Evolutionary conservation across 2,113 vertebrate species (phyloP).

Genomic region (Chaetodon trifascialis): DNA sequence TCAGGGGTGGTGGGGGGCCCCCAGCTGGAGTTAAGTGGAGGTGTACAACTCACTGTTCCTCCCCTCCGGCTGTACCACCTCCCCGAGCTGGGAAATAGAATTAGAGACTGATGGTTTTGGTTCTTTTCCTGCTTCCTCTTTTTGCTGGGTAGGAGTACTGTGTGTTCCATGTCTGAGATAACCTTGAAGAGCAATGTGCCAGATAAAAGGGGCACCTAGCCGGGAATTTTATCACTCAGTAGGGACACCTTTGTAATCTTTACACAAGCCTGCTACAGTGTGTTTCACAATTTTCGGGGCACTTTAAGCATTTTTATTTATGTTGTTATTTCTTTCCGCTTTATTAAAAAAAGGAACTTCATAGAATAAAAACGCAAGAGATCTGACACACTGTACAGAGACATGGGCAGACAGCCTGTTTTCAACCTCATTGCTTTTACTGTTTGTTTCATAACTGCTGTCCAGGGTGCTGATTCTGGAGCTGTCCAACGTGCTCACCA

Average conservation of each 20-base stretch:
- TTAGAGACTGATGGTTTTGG: slow-evolving; percentile 78
- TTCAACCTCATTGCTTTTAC: not conserved
- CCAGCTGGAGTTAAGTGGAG: slow-evolving; percentile 84
- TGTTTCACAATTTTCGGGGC: not conserved
- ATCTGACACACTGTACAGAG: not conserved
- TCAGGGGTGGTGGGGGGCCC: slow-evolving; percentile 82
- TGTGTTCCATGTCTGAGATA: slow-evolving; percentile 71
- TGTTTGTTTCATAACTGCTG: not conserved
- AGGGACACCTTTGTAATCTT: slow-evolving; percentile 40
- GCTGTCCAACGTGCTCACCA: not conserved
- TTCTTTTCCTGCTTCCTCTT: slow-evolving; percentile 65
- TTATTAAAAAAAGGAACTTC: not conserved
- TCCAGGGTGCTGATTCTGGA: slow-evolving; percentile 35
- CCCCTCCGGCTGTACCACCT: slow-evolving; percentile 81
- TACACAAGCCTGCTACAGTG: slow-evolving; percentile 4
- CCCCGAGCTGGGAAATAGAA: slow-evolving; percentile 81
- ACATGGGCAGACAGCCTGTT: not conserved
- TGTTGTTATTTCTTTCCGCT: not conserved
- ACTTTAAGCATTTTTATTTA: not conserved
- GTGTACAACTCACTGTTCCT: slow-evolving; percentile 82
- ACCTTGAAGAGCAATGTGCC: slow-evolving; percentile 70
- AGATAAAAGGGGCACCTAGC: slow-evolving; percentile 59
- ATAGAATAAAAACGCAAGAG: not conserved
- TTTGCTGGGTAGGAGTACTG: slow-evolving; percentile 63
- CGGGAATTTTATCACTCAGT: slow-evolving; percentile 57